phyloP scores from a whole-genome alignment of 53 echinoderm and acorn worm species.

The Hippasteria phrygiana region DNA sequence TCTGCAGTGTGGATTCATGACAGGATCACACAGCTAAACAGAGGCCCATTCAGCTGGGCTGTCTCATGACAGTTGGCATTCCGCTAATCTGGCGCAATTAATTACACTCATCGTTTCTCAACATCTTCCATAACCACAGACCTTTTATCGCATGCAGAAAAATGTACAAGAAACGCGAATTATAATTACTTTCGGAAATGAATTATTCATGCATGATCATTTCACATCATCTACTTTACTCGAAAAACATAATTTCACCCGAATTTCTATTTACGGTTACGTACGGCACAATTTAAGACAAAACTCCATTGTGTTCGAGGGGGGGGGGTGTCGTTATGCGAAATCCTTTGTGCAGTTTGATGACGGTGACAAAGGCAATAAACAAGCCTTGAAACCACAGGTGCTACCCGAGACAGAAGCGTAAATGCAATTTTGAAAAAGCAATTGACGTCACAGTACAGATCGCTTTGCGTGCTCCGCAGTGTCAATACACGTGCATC shows the following conservation, averaged over 20 bases:
- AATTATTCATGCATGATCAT: neutral
- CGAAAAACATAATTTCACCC: neutral
- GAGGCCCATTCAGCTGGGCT: neutral
- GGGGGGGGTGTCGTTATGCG: neutral
- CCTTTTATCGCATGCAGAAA: neutral
- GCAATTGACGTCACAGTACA: neutral
- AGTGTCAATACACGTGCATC: neutral
- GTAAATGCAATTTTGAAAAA: neutral
- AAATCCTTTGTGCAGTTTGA: neutral
- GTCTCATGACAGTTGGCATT: neutral
- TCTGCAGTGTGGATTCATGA: neutral
- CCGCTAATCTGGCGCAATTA: neutral
- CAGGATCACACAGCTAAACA: neutral
- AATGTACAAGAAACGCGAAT: neutral
- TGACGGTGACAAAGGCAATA: neutral
- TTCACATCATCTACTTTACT: neutral
- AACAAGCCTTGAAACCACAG: neutral
- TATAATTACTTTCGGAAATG: neutral
- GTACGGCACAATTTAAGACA: neutral
- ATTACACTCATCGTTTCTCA: conserved; percentile 4
- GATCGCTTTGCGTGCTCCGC: neutral
- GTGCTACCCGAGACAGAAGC: neutral
- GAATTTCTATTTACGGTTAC: neutral
- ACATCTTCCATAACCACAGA: neutral
- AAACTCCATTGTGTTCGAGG: neutral